phyloP scores from a whole-genome alignment of 35 echinoderm and acorn worm species.

The Strongylocentrotus purpuratus region DNA sequence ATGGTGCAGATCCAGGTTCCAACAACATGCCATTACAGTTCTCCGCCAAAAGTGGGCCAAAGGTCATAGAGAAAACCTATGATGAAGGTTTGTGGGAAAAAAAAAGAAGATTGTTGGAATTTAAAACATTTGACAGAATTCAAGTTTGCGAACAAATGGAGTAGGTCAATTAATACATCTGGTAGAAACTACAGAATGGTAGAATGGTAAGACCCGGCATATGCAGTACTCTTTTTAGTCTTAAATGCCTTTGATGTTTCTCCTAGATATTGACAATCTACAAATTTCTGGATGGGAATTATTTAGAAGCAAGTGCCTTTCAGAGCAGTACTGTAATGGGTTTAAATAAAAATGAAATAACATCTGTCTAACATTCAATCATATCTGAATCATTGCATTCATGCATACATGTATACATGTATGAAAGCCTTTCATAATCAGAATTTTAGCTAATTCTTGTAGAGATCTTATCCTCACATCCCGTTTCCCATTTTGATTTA shows the following conservation, averaged over 20 bases:
- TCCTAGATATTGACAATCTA: neutral
- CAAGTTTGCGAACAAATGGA: neutral
- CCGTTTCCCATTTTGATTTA: too few species aligned
- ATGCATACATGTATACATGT: too few species aligned
- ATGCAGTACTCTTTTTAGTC: neutral
- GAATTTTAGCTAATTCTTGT: too few species aligned
- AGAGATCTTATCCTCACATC: too few species aligned
- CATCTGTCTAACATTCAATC: too few species aligned
- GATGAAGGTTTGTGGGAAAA: neutral
- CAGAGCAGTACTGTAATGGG: too few species aligned
- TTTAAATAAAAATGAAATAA: too few species aligned
- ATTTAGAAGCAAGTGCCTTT: too few species aligned
- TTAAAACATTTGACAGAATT: neutral
- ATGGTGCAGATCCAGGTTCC: neutral
- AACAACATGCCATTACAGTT: slow-evolving; percentile 30
- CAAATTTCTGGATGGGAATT: neutral
- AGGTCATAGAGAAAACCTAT: neutral
- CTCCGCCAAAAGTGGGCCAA: neutral
- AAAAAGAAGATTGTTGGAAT: neutral
- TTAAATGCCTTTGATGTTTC: neutral
- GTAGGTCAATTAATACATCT: neutral
- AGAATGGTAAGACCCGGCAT: neutral
- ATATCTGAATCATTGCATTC: too few species aligned
- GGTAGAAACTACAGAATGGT: neutral
- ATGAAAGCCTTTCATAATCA: too few species aligned